Conservation (phyloP, 1,140 invertebrate genomes). For the Onthophagus taurus region DNA sequence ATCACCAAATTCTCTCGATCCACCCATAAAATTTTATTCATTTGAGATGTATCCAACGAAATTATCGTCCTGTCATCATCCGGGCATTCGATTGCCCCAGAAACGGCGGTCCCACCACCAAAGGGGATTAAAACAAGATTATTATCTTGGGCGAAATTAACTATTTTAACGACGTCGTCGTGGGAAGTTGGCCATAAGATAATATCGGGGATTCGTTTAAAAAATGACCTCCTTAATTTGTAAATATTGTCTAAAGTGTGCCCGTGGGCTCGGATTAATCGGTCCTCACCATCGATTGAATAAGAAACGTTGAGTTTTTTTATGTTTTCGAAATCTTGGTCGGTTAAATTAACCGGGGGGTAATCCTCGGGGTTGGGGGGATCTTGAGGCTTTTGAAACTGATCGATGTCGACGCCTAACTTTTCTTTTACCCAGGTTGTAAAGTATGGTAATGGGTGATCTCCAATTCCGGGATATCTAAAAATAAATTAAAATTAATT, state of each 20-base stretch:
- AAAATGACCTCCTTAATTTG: conserved; percentile 53
- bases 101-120: conserved; percentile 94
- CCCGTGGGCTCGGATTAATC: conserved; percentile 87
- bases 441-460: conserved; percentile 66
- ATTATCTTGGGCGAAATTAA: conserved; percentile 63
- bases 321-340: conserved; percentile 52
- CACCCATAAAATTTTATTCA: conserved; percentile 93
- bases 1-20: conserved; percentile 81
- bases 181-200: conserved; percentile 87
- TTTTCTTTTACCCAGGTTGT: conserved; percentile 68
- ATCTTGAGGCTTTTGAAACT: conserved; percentile 38
- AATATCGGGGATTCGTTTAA: conserved; percentile 83
- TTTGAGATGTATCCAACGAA: conserved; percentile 88
- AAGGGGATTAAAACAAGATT: conserved; percentile 88
- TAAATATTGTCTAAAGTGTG: conserved; percentile 90
- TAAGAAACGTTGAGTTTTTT: conserved; percentile 52
- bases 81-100: conserved; percentile 83
- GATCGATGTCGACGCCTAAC: conserved; percentile 54
- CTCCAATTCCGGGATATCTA: conserved; percentile 80
- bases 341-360: conserved; percentile 44
- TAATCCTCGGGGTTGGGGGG: conserved; percentile 42
- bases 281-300: conserved; percentile 71
- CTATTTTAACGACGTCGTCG: conserved; percentile 71
- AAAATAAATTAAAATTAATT: conserved; percentile 22
- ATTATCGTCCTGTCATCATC: conserved; percentile 77